Evolutionary conservation across 2,797 vertebrate genomes (phyloP).

Genomic region (Coluber constrictor): DNA sequence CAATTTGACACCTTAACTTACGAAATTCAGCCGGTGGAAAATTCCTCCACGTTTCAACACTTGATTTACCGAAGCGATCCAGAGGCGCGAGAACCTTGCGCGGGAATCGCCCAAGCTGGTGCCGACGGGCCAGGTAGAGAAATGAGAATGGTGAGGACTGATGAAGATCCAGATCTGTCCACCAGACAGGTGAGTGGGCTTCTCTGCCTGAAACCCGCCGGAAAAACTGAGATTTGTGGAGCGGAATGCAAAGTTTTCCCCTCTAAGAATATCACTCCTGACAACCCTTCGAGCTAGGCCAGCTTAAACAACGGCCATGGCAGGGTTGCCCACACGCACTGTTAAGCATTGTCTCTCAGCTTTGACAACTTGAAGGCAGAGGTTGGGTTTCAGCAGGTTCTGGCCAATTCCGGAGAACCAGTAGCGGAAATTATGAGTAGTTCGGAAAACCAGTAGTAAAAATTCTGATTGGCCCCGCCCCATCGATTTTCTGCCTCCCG

Average conservation of each 20-base stretch:
- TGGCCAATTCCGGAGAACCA: no score
- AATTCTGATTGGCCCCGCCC: no score
- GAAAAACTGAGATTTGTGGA: not conserved
- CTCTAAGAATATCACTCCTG: not conserved
- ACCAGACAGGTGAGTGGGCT: not conserved
- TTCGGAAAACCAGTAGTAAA: no score
- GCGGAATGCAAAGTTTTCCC: not conserved
- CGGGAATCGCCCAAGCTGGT: not conserved
- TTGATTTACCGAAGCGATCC: slow-evolving; percentile 14
- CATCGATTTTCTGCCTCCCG: no score
- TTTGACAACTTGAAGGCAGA: not conserved
- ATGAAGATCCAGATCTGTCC: not conserved
- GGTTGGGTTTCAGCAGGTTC: no score
- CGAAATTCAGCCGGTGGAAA: slow-evolving; percentile 18
- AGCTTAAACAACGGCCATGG: not conserved
- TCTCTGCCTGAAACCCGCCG: not conserved
- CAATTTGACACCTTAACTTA: slow-evolving; percentile 1
- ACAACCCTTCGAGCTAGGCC: not conserved
- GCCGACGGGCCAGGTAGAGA: not conserved
- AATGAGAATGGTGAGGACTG: not conserved
- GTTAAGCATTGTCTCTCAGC: not conserved
- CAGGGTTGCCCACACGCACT: not conserved
- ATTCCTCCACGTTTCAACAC: slow-evolving; percentile 20
- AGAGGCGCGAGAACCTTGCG: not conserved
- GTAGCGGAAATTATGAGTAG: no score